Evolutionary conservation across 1,140 invertebrate genomes (phyloP).

Genomic region (Hyposmocoma kahamanoa): DNA sequence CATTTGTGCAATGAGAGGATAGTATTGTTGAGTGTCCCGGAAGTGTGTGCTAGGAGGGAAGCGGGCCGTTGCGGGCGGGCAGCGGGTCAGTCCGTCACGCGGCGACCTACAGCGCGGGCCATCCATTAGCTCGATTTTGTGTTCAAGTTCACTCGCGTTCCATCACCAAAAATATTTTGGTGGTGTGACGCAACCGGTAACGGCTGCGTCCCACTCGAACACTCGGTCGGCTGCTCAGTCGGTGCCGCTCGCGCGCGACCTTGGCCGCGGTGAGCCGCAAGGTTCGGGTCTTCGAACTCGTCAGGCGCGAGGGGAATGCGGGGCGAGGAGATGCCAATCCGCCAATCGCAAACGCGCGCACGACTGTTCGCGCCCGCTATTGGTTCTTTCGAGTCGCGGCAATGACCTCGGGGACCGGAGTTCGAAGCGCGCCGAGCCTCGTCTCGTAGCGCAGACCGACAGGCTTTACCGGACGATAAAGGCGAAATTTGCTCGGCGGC

Average conservation of each 20-base stretch:
- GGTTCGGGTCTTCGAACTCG: conserved; percentile 74
- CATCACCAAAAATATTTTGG: conserved; percentile 73
- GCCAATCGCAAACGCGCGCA: conserved; percentile 41
- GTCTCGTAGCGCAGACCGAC: conserved; percentile 49
- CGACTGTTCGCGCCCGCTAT: conserved; percentile 52
- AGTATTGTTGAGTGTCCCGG: conserved; percentile 19
- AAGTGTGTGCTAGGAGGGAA: conserved; percentile 44
- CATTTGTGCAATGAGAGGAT: background rate
- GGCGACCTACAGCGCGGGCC: conserved; percentile 59
- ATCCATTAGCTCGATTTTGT: conserved; percentile 69
- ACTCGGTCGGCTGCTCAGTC: conserved; percentile 36
- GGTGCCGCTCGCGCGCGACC: conserved; percentile 66
- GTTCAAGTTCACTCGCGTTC: conserved; percentile 71
- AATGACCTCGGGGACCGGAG: conserved; percentile 74
- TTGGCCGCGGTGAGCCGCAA: conserved; percentile 72
- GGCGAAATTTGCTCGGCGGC: conserved; percentile 53
- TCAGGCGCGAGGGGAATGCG: conserved; percentile 39
- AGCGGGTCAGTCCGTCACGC: conserved; percentile 66
- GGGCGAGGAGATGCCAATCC: conserved; percentile 32
- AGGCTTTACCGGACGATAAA: conserved; percentile 45
- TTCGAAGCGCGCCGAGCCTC: conserved; percentile 72
- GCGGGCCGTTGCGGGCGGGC: conserved; percentile 33
- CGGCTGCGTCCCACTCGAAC: conserved; percentile 56
- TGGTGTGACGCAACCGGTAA: conserved; percentile 65
- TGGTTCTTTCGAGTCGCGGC: no score